Evolutionary conservation across 2,113 vertebrate species (phyloP), one percentile per base, ranked within the genome.

Genomic region (Gobius niger): DNA sequence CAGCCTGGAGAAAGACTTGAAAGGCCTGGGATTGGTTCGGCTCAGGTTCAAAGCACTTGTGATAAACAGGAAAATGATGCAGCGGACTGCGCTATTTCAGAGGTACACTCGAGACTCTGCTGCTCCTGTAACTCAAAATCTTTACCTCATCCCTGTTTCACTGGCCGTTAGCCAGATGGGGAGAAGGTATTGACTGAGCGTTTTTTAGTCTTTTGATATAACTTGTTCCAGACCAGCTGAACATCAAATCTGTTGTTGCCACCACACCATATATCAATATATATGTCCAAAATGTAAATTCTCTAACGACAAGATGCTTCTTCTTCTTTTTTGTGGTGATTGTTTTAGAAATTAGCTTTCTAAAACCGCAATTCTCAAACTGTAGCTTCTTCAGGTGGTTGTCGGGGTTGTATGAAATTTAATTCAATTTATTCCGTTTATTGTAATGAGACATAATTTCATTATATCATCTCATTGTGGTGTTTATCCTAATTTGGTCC

Each of bases 1-100:
- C 64, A 70, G 72, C 78, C 72, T 15, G 34, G 18, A 69, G 68
- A 66, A 52, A 61, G n/a, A 54, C 56, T 60, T 65, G 54, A 50
- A 72, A 74, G 71, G 64, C 54, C 53, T 50, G 50, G 46, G 72
- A 66, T 51, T 52, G 60, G 63, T 62, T 70, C 44, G 47, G 18
- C 49, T 64, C 15, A 52, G 52, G 65, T 70, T 81, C 76, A 83
- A 70, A 75, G 65, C 54, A 0, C 18, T 12, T 14, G 41, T 10
- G 57, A 49, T 56, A 67, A 60, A 56, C 24, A 42, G 9, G 44
- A 44, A 70, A 46, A 54, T 47, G 34, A 61, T 9, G 13, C 44
- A 0, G 16, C 6, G 19, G 11, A 57, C 42, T 44, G 5, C 4
- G 18, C 42, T 67, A 56, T 47, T 44, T 76, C 47, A 60, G 24